phyloP scores from a whole-genome alignment of 2,888 invertebrate genomes.

The Bruchidius siliquastri region DNA sequence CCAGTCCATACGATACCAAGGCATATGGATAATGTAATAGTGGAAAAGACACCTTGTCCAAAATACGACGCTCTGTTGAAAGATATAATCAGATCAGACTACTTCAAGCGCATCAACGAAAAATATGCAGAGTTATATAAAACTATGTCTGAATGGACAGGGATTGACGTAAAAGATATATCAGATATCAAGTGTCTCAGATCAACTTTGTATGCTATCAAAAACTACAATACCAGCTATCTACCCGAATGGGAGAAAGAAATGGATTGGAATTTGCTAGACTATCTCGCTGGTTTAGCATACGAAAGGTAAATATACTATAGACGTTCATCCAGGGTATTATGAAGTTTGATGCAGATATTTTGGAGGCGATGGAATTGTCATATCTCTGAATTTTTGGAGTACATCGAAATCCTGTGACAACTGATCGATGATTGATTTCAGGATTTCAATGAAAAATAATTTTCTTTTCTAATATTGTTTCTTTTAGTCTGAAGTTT shows the following conservation, averaged over 20 bases:
- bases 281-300: conserved; percentile 56
- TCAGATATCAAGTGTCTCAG: conserved; percentile 1
- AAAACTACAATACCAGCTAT: conserved; percentile 57
- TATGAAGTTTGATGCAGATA: too few relatives aligned
- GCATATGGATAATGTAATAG: conserved; percentile 9
- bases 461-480: too few relatives aligned
- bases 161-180: conserved; percentile 34
- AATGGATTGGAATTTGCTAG: conserved; percentile 39
- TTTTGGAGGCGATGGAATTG: too few relatives aligned
- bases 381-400: too few relatives aligned
- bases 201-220: conserved; percentile 56
- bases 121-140: conserved; percentile 58
- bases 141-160: conserved; percentile 59
- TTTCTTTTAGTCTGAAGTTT: too few relatives aligned
- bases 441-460: too few relatives aligned
- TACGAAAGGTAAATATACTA: conserved; percentile 52
- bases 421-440: too few relatives aligned
- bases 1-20: conserved; percentile 57
- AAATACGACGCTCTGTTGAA: conserved; percentile 58
- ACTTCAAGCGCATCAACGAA: conserved; percentile 47
- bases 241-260: conserved; percentile 9
- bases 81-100: conserved; percentile 39
- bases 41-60: conserved; percentile 50
- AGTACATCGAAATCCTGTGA: too few relatives aligned
- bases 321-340: too few relatives aligned